Evolutionary conservation across 53 echinoderm and acorn worm species (phyloP), one percentile per base, ranked within the genome.

Genomic region (Paracentrotus lividus): DNA sequence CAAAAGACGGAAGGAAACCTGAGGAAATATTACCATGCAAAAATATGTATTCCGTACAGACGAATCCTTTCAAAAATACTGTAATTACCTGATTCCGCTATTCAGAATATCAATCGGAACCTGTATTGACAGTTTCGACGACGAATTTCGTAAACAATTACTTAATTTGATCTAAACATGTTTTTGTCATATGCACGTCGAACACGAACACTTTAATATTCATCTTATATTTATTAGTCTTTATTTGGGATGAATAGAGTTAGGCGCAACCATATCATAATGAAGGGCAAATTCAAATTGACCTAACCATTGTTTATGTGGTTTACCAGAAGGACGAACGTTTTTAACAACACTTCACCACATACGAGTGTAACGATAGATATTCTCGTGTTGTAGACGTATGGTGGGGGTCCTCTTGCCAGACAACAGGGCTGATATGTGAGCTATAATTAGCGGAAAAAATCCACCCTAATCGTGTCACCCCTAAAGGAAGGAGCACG

Each of bases 1-100:
- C 86, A 86, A 86, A 56, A 56, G 86, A n/a, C n/a, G 34, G 57
- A 21, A 86, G 86, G 86, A 86, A 86, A 86, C 38, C 56, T 86
- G 86, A 86, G 86, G n/a, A 86, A 86, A 56, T 86, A 56, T 86
- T 56, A 15, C 86, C 56, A 55, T 86, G 86, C 4, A 29, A 86
- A 86, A n/a, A n/a, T n/a, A n/a, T n/a, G 34, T 38, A 55, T 55
- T 86, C 56, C 86, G 56, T 86, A 55, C 86, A 44, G 56, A 81
- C 34, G 20, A 14, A 54, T 57, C 56, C 55, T 86, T 54, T 54
- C 20, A 33, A 86, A 86, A 86, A 86, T 56, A 86, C 38, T 34
- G 56, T 86, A 86, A 56, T 86, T 56, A n/a, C 56, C 47, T 33
- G 44, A 45, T 49, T 47, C 81, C 44, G 81, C n/a, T 31, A 64